phyloP scores from a whole-genome alignment of 2,888 invertebrate genomes.

The Thera britannica region DNA sequence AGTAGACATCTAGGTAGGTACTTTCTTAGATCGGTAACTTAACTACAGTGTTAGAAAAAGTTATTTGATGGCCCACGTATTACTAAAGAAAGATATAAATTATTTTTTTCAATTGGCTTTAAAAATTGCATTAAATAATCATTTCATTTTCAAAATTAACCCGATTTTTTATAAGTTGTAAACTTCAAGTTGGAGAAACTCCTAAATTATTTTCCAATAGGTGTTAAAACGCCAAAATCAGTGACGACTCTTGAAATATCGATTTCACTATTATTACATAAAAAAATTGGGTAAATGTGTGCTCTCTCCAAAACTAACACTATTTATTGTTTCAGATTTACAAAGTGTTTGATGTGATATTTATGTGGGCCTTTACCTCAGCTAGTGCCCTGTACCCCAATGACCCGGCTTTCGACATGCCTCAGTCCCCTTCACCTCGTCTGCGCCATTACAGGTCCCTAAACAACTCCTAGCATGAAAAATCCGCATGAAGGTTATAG shows the following conservation, averaged over 20 bases:
- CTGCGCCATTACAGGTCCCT: constrained; percentile 92
- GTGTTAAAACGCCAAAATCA: not conserved
- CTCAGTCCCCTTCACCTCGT: constrained; percentile 88
- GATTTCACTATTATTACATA: not conserved
- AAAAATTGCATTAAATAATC: too few species aligned
- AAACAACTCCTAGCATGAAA: constrained; percentile 66
- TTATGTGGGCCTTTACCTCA: constrained; percentile 74
- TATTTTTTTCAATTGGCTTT: not conserved
- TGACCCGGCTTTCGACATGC: constrained; percentile 90
- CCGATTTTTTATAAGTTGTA: not conserved
- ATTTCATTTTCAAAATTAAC: not conserved
- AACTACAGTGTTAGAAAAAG: not conserved
- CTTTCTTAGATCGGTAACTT: not conserved
- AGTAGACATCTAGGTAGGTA: not conserved
- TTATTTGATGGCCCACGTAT: not conserved
- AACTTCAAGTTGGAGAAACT: not conserved
- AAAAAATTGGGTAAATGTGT: not conserved
- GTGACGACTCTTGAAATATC: not conserved
- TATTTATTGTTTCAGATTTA: constrained; percentile 80
- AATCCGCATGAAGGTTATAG: constrained; percentile 26
- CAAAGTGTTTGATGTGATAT: constrained; percentile 83
- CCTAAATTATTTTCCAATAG: not conserved
- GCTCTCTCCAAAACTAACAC: constrained; percentile 30
- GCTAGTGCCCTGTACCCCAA: constrained; percentile 78
- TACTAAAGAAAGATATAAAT: not conserved